Evolutionary conservation across 1,140 invertebrate genomes (phyloP).

Genomic region (Papilio machaon): DNA sequence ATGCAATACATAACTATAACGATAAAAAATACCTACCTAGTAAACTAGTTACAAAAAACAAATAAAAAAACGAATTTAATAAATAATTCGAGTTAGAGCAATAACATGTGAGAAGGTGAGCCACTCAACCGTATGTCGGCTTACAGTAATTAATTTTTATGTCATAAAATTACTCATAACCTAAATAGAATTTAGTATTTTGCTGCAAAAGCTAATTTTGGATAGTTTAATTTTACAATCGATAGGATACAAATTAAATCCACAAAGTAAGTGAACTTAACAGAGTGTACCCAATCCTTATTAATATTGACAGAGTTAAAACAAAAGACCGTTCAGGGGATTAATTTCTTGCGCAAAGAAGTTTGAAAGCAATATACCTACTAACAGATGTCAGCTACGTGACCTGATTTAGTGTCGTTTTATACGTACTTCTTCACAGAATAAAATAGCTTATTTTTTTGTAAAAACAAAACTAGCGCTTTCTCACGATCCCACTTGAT

Average conservation of each 20-base stretch:
- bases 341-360: background rate
- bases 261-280: background rate
- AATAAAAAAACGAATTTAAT: background rate
- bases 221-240: background rate
- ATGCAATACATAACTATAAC: background rate
- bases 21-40: background rate
- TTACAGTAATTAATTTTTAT: conserved; percentile 69
- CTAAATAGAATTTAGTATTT: background rate
- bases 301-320: background rate
- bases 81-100: background rate
- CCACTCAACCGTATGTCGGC: conserved; percentile 58
- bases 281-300: background rate
- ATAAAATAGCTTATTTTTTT: too few relatives aligned
- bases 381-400: too few relatives aligned
- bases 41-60: background rate
- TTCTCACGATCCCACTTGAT: too few relatives aligned
- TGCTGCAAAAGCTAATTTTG: background rate
- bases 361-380: background rate
- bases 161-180: conserved; percentile 41
- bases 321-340: background rate
- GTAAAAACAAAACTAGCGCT: too few relatives aligned
- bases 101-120: conserved; percentile 45
- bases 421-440: too few relatives aligned
- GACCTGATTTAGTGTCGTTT: too few relatives aligned
- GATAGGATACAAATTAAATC: background rate